Evolutionary conservation across 2,797 vertebrate species (phyloP).

Genomic region (Sebastes diploproa): DNA sequence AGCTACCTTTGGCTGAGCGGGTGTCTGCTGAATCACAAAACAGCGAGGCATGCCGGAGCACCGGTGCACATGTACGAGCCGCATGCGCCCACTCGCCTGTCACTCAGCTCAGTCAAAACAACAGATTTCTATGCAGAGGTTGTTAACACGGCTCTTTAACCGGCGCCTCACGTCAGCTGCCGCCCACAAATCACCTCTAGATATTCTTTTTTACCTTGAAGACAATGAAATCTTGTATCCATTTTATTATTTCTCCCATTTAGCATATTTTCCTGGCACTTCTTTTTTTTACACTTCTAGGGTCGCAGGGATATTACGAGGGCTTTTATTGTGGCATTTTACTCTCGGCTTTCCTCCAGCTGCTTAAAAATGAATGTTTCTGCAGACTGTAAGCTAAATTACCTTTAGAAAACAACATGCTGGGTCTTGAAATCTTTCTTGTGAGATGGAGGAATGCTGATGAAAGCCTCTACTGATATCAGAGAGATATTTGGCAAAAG

Average conservation of each 20-base stretch:
- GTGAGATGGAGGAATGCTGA: neutral
- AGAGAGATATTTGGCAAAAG: neutral
- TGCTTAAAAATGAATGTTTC: neutral
- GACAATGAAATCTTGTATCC: neutral
- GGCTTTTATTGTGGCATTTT: slow-evolving; percentile 11
- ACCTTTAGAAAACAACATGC: neutral
- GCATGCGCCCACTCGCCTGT: neutral
- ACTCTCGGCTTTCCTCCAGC: neutral
- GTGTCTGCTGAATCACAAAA: neutral
- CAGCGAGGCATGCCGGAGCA: neutral
- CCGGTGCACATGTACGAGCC: neutral
- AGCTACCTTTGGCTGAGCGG: slow-evolving; percentile 16
- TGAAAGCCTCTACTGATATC: neutral
- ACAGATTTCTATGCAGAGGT: neutral
- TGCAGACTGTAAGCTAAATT: neutral
- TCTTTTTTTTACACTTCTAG: neutral
- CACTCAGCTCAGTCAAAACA: neutral
- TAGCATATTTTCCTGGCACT: slow-evolving; percentile 6
- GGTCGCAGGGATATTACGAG: neutral
- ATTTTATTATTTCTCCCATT: neutral
- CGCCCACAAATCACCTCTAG: slow-evolving; percentile 16
- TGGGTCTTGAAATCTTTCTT: slow-evolving; percentile 1
- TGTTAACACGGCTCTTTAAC: neutral
- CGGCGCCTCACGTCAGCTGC: slow-evolving; percentile 4
- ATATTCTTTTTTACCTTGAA: neutral